phyloP scores from a whole-genome alignment of 2,888 invertebrate species.

The Caenorhabditis japonica region DNA sequence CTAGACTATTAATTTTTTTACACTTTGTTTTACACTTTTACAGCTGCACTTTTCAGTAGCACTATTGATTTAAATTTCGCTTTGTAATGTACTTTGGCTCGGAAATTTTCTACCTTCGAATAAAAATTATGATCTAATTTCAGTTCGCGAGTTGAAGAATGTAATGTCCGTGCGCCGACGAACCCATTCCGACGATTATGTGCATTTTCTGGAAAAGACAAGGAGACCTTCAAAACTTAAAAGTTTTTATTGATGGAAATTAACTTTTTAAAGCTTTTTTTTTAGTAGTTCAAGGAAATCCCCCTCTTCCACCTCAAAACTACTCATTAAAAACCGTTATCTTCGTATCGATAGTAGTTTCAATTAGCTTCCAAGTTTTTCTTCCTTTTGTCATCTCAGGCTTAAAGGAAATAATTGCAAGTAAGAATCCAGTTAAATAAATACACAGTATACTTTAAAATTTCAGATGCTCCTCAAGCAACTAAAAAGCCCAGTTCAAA shows the following conservation, averaged over 20 bases:
- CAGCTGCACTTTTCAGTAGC: too few species aligned
- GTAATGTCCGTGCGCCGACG: conserved; percentile 46
- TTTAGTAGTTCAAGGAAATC: conserved; percentile 16
- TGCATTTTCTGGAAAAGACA: conserved; percentile 4
- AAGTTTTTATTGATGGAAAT: conserved; percentile 2
- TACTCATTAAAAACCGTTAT: conserved; percentile 31
- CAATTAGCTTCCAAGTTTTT: conserved; percentile 43
- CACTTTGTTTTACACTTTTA: too few species aligned
- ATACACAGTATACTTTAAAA: neutral
- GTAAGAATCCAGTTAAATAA: neutral
- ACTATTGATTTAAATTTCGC: too few species aligned
- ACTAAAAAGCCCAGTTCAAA: too few species aligned
- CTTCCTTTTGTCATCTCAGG: conserved; percentile 13
- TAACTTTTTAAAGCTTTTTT: neutral
- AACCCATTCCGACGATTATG: conserved; percentile 38
- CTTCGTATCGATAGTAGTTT: conserved; percentile 41
- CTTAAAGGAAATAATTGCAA: conserved; percentile 20
- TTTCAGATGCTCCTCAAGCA: conserved; percentile 36
- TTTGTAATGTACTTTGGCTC: too few species aligned
- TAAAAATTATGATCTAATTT: too few species aligned
- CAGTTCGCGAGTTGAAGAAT: conserved; percentile 13
- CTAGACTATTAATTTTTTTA: too few species aligned
- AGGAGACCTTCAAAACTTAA: conserved; percentile 30
- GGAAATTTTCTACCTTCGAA: too few species aligned
- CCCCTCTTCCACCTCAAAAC: conserved; percentile 13